These are phyloP conservation scores for Lucilia sericata DNA, from an alignment of 1,140 invertebrate species.

Conservation along the genomic window DNA sequence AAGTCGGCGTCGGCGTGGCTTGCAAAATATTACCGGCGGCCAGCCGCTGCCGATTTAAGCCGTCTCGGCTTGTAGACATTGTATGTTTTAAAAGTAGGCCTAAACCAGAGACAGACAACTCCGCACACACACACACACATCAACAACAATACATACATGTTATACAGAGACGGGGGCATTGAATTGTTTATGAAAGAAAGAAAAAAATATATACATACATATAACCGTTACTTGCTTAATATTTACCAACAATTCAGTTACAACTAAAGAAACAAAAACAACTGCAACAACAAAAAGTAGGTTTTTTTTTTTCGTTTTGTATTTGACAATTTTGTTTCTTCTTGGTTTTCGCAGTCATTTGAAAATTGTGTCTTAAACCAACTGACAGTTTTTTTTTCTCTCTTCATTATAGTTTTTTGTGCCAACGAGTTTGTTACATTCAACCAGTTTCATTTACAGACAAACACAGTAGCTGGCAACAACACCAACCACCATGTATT, in stretches of 20 bases:
- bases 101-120: background rate
- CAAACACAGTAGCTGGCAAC: background rate
- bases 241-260: background rate
- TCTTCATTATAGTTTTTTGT: no score
- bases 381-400: no score
- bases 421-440: background rate
- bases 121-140: background rate
- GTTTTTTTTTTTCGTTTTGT: background rate
- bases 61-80: no score
- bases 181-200: background rate
- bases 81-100: background rate
- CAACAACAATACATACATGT: no score
- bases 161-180: background rate
- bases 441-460: background rate
- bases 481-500: background rate
- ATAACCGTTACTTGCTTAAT: background rate
- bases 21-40: no score
- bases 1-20: no score
- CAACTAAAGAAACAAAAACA: background rate
- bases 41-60: no score
- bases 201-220: background rate
- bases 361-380: background rate
- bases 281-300: background rate
- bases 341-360: no score
- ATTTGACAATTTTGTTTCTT: conserved; percentile 2